These are phyloP conservation scores for Anseranas semipalmata DNA, from an alignment of 2,113 vertebrate species.

Conservation along the genomic window DNA sequence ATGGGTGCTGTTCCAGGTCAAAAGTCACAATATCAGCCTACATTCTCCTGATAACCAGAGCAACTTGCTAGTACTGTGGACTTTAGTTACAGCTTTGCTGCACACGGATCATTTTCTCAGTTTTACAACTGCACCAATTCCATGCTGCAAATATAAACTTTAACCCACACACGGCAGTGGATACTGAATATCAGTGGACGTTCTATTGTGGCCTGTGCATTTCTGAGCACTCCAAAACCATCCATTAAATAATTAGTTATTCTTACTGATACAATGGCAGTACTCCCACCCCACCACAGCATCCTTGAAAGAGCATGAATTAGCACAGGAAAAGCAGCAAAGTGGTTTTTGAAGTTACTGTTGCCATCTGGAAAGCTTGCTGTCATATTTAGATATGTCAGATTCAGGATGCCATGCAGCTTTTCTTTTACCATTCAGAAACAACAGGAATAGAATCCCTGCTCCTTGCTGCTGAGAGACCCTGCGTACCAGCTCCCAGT, in stretches of 20 bases:
- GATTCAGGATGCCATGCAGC: background rate
- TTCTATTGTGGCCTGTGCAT: background rate
- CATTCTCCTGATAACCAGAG: background rate
- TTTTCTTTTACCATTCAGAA: background rate
- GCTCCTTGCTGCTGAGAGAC: background rate
- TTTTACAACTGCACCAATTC: background rate
- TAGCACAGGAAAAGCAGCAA: background rate
- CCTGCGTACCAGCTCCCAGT: background rate
- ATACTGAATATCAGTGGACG: rapidly evolving
- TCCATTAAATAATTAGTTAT: background rate
- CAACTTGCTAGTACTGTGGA: background rate
- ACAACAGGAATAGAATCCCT: background rate
- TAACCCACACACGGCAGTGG: background rate
- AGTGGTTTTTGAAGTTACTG: background rate
- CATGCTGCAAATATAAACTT: background rate
- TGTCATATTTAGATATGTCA: background rate
- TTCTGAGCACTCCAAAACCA: background rate
- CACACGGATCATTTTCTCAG: background rate
- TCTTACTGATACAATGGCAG: background rate
- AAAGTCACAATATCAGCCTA: background rate
- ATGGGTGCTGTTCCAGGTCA: background rate
- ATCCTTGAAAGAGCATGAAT: background rate
- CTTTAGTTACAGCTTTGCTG: background rate
- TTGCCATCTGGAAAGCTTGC: background rate
- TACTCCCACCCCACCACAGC: background rate